These are phyloP conservation scores for Cataglyphis rosenhaueri DNA, from an alignment of 2,888 invertebrate species.

Conservation along the genomic window DNA sequence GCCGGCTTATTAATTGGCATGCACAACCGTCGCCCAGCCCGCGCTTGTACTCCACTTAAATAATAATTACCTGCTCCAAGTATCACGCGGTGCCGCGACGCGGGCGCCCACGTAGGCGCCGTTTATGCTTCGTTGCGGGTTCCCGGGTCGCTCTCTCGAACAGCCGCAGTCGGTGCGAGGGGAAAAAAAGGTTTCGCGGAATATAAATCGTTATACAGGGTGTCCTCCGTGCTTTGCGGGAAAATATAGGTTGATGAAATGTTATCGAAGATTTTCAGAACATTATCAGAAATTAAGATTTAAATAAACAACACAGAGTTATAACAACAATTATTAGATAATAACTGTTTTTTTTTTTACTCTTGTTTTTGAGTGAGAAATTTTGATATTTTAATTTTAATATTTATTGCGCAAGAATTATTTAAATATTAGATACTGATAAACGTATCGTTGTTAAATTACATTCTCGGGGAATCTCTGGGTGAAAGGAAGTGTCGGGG, in stretches of 20 bases:
- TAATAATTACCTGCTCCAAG: slow-evolving; percentile 75
- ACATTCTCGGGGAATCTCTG: background rate
- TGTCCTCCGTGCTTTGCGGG: background rate
- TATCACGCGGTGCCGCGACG: slow-evolving; percentile 57
- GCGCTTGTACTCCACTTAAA: slow-evolving; percentile 75
- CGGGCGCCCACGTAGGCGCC: slow-evolving; percentile 74
- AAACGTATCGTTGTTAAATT: background rate
- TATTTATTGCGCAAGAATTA: background rate
- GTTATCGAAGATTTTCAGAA: background rate
- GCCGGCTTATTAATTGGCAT: slow-evolving; percentile 71
- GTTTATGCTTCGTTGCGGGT: slow-evolving; percentile 71
- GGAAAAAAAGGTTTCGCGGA: slow-evolving; percentile 12
- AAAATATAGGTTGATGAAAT: background rate
- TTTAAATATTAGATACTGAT: background rate
- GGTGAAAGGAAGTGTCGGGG: background rate
- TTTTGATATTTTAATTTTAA: background rate
- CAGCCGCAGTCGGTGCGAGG: slow-evolving; percentile 5
- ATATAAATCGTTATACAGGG: background rate
- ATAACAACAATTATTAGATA: background rate
- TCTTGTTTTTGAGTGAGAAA: no score
- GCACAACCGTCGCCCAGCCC: slow-evolving; percentile 60
- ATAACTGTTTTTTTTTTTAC: background rate
- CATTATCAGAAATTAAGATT: background rate
- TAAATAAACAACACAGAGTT: background rate
- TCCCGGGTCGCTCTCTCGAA: slow-evolving; percentile 42